These are phyloP conservation scores for Phalacrocorax carbo DNA, from an alignment of 2,113 vertebrate genomes.

Conservation along the genomic window DNA sequence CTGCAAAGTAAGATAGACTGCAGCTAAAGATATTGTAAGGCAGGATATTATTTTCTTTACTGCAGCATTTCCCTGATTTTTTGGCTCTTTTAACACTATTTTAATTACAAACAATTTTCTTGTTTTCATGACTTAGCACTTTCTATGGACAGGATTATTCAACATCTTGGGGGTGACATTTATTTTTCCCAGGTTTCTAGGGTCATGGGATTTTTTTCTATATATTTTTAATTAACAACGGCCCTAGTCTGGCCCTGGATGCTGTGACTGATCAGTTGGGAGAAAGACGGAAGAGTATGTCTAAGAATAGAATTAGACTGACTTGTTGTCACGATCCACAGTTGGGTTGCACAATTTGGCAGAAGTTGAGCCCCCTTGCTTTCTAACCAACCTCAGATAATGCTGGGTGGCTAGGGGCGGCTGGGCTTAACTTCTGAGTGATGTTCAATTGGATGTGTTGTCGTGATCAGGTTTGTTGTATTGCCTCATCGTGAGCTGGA, in stretches of 20 bases:
- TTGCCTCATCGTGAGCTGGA: too few species aligned
- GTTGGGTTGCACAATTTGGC: too few species aligned
- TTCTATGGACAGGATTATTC: not conserved
- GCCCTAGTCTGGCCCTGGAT: not conserved
- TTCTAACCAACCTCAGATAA: too few species aligned
- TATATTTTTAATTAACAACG: not conserved
- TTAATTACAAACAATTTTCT: not conserved
- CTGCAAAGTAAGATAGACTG: not conserved
- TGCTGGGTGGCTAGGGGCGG: too few species aligned
- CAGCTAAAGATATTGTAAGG: not conserved
- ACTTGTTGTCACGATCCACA: too few species aligned
- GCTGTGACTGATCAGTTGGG: not conserved
- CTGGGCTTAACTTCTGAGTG: too few species aligned
- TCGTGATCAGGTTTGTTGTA: too few species aligned
- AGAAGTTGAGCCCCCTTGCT: too few species aligned
- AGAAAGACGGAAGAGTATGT: not conserved
- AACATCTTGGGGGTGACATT: fast-evolving
- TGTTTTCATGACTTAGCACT: not conserved
- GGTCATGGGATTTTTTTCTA: not conserved
- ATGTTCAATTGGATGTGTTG: too few species aligned
- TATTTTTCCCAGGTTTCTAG: not conserved
- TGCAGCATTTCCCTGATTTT: not conserved
- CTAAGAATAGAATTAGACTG: not conserved
- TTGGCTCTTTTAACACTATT: not conserved
- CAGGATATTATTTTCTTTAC: not conserved